Evolutionary conservation across 2,113 vertebrate species (phyloP).

Genomic region (Phoenicopterus ruber): DNA sequence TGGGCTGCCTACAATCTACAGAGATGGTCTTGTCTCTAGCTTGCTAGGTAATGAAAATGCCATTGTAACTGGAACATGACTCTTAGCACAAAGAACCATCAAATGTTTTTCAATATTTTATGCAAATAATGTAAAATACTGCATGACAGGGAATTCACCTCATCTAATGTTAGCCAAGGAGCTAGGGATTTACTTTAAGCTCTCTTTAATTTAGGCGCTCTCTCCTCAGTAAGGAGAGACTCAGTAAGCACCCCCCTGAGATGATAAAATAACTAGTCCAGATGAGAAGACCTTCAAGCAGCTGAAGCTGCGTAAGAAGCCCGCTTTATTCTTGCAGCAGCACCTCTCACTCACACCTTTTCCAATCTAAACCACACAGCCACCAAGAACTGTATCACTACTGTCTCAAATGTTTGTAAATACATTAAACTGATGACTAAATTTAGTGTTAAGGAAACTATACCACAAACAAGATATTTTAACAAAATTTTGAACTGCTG

Average conservation of each 20-base stretch:
- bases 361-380: neutral
- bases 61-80: neutral
- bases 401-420: neutral
- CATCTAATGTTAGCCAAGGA: neutral
- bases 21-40: neutral
- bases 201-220: neutral
- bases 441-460: neutral
- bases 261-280: neutral
- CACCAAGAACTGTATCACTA: neutral
- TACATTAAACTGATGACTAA: neutral
- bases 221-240: neutral
- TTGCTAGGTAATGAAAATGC: neutral
- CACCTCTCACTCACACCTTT: neutral
- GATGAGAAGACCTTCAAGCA: neutral
- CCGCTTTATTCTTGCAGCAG: neutral
- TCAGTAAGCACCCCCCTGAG: neutral
- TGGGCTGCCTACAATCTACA: neutral
- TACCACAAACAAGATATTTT: neutral
- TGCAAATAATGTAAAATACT: neutral
- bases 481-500: neutral
- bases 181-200: neutral
- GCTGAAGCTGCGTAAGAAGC: neutral
- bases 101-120: neutral
- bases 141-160: rapidly evolving
- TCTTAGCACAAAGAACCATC: neutral